Evolutionary conservation across 2,888 invertebrate species (phyloP), one percentile per base, ranked within the genome.

Genomic region (Gnatocerus cornutus): DNA sequence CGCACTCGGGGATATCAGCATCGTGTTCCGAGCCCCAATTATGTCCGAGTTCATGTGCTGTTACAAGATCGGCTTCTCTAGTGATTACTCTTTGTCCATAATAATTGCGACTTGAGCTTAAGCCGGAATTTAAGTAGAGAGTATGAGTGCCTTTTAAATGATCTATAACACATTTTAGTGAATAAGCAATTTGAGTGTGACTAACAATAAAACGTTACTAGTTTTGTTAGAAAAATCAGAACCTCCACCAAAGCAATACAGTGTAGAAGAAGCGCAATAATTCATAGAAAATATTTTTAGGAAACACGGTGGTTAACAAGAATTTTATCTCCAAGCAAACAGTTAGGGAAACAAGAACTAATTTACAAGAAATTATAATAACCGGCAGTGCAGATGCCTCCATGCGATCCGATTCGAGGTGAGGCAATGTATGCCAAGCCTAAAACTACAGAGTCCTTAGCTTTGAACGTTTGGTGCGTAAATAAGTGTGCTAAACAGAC

Each of bases 21-120:
- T 99, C 98, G 84, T 98, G 98, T 84, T 97, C 97, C 3, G 97
- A 96, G 67, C 98, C 98, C 97, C 97, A 98, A 87, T 98, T 98
- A 85, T 98, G 98, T 1, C 98, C 98, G 86, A 96, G 95, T 86
- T 96, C 97, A 84, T 97, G 97, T 62, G 98, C 97, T 8, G 98
- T 98, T 41, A 99, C 98, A 71, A 99, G 87, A 85, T 97, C 97
- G 0, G 98, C 98, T 87, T 98, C 98, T 71, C 97, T 90, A 0
- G 97, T 97, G 73, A 98, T 96, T 21, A 98, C 96, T 69, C 97
- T 89, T 86, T 97, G 95, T 0, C 97, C 97, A 84, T 97, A 96
- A 85, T 97, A 96, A 87, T 98, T 98, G 66, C 97, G 90, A 53
- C 96, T 96, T 62, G 97, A 97, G 80, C 97, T 97, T 81, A 98